phyloP scores from a whole-genome alignment of 2,888 invertebrate genomes.

The Malachius bipustulatus region DNA sequence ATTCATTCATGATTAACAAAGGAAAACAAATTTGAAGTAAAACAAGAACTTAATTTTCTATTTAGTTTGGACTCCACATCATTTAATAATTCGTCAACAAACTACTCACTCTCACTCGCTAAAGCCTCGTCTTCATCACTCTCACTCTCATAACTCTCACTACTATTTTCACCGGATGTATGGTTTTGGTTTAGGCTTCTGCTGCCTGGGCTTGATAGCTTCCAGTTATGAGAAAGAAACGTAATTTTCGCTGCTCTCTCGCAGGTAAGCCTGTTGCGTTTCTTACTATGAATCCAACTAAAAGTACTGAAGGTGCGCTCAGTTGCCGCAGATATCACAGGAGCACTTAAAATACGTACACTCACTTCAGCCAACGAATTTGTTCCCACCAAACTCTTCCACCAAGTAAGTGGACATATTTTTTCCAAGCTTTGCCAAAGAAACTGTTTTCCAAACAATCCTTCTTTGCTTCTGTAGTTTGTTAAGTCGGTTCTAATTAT shows the following conservation, averaged over 20 bases:
- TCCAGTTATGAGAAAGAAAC: slow-evolving; percentile 1
- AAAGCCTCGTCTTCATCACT: no score
- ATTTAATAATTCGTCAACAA: no score
- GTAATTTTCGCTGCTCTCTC: slow-evolving; percentile 1
- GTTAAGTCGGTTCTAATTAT: not conserved
- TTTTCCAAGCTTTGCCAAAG: not conserved
- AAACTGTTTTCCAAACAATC: not conserved
- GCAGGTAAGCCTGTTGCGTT: not conserved
- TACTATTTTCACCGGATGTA: no score
- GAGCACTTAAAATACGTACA: not conserved
- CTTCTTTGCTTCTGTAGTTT: slow-evolving; percentile 3
- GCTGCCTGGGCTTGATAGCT: no score
- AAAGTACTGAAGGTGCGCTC: not conserved
- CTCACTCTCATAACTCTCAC: no score
- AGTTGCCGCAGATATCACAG: slow-evolving; percentile 1
- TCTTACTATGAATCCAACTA: not conserved
- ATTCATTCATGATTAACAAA: no score
- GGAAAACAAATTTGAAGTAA: no score
- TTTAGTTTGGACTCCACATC: no score
- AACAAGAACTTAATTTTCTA: no score
- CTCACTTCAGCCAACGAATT: not conserved
- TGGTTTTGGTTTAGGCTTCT: no score
- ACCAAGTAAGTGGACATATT: not conserved
- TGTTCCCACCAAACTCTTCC: slow-evolving; percentile 2
- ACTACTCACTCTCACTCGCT: no score